phyloP scores from a whole-genome alignment of 2,888 invertebrate genomes.

The Lepidochrysops patricia region DNA sequence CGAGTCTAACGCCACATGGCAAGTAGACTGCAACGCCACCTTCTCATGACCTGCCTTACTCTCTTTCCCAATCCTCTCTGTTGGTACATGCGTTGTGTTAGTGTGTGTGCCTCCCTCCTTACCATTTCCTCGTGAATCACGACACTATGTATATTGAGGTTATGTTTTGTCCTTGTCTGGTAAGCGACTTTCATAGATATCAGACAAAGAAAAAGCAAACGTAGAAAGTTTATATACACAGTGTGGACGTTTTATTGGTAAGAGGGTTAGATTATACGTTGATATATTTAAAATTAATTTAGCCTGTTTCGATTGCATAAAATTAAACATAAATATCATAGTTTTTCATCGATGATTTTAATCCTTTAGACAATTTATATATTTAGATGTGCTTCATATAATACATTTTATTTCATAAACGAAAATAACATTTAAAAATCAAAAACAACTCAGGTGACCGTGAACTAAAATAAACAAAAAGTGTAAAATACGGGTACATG shows the following conservation, averaged over 20 bases:
- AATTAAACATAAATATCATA: neutral
- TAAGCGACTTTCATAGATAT: no score
- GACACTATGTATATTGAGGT: no score
- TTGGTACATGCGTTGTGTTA: conserved; percentile 49
- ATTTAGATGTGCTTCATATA: neutral
- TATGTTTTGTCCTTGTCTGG: no score
- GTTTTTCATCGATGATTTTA: neutral
- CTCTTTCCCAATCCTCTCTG: conserved; percentile 72
- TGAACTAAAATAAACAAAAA: conserved; percentile 10
- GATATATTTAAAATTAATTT: neutral
- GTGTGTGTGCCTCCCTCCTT: conserved; percentile 26
- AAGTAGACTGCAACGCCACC: conserved; percentile 85
- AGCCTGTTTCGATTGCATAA: neutral
- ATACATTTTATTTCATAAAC: conserved; percentile 6
- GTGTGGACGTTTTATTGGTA: no score
- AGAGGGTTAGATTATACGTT: neutral
- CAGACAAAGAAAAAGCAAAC: no score
- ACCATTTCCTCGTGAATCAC: no score
- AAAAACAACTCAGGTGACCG: conserved; percentile 14
- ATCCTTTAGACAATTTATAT: neutral
- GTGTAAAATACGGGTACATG: conserved; percentile 15
- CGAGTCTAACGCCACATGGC: conserved; percentile 87
- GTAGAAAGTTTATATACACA: no score
- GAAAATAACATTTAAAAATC: conserved; percentile 5
- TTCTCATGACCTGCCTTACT: conserved; percentile 71